Percentiles rank a stretch among this genome's conserved stretches.
phyloP scores from a whole-genome alignment of 2,113 vertebrate genomes.

The Puffinus mauretanicus region DNA sequence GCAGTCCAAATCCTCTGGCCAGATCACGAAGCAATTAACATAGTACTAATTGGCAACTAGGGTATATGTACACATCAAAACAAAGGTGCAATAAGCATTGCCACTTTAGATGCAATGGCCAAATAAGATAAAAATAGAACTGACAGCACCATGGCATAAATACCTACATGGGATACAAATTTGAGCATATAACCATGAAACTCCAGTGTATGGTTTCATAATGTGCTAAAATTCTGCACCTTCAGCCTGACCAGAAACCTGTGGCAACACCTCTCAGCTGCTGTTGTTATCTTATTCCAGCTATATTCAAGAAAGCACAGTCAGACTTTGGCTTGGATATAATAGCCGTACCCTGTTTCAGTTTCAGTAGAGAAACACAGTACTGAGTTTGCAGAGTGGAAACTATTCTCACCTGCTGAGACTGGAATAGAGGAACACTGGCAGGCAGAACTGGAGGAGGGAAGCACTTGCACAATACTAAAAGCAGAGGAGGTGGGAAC shows the following conservation, averaged over 20 bases:
- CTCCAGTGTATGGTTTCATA: background rate
- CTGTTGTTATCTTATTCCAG: constrained; percentile 17
- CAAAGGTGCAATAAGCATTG: background rate
- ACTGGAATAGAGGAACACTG: background rate
- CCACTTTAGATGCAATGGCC: background rate
- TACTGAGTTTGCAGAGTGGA: background rate
- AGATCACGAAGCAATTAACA: background rate
- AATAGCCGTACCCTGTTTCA: background rate
- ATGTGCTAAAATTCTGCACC: background rate
- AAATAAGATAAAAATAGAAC: constrained; percentile 3
- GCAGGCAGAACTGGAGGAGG: background rate
- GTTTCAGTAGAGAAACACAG: constrained; percentile 15
- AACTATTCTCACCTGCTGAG: constrained; percentile 37
- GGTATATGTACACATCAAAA: background rate
- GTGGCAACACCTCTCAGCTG: background rate
- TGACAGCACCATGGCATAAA: background rate
- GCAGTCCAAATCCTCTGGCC: background rate
- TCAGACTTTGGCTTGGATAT: constrained; percentile 11
- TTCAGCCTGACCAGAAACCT: background rate
- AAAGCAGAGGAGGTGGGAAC: background rate
- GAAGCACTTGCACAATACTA: background rate
- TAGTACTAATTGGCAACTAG: background rate
- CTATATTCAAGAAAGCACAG: background rate
- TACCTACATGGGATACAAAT: background rate
- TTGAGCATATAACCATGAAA: background rate